Percentiles rank a stretch among this genome's conserved stretches.
phyloP scores from a whole-genome alignment of 2,113 vertebrate genomes.

The Calonectris borealis region DNA sequence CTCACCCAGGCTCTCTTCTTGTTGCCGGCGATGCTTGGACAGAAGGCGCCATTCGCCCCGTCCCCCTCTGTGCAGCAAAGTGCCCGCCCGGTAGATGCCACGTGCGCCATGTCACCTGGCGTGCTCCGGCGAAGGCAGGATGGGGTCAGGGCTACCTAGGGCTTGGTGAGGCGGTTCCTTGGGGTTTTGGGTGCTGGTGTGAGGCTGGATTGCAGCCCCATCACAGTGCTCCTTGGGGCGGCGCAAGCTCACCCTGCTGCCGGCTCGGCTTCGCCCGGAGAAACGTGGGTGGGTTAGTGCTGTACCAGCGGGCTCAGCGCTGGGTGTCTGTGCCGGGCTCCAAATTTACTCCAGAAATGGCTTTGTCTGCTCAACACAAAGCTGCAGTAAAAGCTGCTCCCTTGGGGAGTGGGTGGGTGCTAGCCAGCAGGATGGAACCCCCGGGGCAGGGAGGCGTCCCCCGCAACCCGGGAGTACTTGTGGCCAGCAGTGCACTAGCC shows the following conservation, averaged over 20 bases:
- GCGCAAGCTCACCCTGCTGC: background rate
- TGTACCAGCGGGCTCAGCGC: rapidly evolving
- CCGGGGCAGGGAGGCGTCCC: background rate
- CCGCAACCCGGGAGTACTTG: rapidly evolving
- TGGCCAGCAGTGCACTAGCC: background rate
- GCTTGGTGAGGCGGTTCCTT: rapidly evolving
- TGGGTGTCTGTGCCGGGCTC: background rate
- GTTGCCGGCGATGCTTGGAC: background rate
- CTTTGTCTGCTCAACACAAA: background rate
- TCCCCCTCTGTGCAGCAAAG: rapidly evolving
- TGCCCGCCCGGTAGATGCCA: rapidly evolving
- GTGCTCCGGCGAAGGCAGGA: rapidly evolving
- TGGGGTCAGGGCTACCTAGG: background rate
- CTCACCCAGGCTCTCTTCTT: background rate
- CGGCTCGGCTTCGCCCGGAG: rapidly evolving
- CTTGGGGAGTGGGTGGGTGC: background rate
- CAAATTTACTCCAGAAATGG: background rate
- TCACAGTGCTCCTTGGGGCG: rapidly evolving
- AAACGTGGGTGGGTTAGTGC: background rate
- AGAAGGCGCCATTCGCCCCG: rapidly evolving
- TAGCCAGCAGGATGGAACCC: background rate
- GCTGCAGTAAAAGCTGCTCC: background rate
- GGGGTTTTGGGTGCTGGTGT: rapidly evolving
- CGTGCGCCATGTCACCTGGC: rapidly evolving
- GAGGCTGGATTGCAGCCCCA: background rate